These are phyloP conservation scores for Stenolophus ochropezus DNA, from an alignment of 2,888 invertebrate genomes.

Conservation along the genomic window DNA sequence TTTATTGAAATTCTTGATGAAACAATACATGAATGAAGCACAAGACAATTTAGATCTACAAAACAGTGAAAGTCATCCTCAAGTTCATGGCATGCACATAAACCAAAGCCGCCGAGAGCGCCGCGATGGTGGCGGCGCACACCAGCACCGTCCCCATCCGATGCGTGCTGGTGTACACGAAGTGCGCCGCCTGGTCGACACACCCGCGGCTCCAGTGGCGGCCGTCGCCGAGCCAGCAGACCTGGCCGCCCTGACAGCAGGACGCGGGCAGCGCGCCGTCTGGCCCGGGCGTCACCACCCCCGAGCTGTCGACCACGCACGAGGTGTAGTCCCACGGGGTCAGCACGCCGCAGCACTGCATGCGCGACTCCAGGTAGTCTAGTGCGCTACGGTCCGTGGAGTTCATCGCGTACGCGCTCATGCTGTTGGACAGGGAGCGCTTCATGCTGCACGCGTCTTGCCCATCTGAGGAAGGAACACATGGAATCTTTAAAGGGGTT, in stretches of 20 bases:
- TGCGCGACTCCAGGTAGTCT: background rate
- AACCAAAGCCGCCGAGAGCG: slow-evolving; percentile 17
- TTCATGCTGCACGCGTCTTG: background rate
- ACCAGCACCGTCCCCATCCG: slow-evolving; percentile 2
- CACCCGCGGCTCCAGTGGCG: slow-evolving; percentile 3
- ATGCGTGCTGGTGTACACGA: background rate
- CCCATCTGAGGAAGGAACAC: background rate
- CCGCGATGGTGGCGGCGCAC: background rate
- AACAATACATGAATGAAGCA: no score
- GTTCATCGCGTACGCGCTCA: background rate
- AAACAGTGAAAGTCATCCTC: background rate
- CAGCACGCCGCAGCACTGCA: slow-evolving; percentile 8
- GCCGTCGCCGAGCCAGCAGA: background rate
- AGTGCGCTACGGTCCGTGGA: background rate
- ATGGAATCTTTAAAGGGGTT: slow-evolving; percentile 1
- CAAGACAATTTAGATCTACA: background rate
- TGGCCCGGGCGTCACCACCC: background rate
- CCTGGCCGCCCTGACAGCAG: no score
- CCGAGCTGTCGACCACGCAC: background rate
- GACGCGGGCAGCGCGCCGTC: background rate
- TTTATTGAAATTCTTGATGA: no score
- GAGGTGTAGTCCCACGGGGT: background rate
- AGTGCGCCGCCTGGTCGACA: background rate
- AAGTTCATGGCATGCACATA: slow-evolving; percentile 5
- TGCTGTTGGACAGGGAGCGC: background rate